Base-by-base conservation (phyloP, 2,797 vertebrate species). In the Chelon auratus region DNA sequence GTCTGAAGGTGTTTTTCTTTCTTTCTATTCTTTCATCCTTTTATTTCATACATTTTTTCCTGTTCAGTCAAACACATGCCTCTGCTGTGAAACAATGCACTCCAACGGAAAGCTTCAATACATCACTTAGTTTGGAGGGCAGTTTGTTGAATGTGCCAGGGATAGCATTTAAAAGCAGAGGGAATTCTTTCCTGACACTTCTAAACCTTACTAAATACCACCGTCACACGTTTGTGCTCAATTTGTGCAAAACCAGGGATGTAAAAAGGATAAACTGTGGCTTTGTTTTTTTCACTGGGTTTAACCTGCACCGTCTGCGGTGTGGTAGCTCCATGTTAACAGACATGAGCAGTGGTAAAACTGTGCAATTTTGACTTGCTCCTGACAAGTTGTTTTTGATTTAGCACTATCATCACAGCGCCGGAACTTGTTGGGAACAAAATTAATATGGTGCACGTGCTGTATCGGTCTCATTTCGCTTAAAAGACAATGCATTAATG, bases 1-100 rank as follows among this genome's bases (percentile, higher is more conserved):
- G 52, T 61, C 20, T 68, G 20, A 40, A 36, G 42, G 24, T 69
- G 52, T 48, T 76, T 75, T 63, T 60, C 24, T 50, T 62, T 69
- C 15, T 57, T 5, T 56, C 1, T 33, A 15, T 22, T 54, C 30
- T 17, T 15, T 57, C 12, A 17, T 58, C 10, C 33, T 51, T 24
- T 47, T 45, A 1, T 22, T 22, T 22, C 22, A 22, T 22, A 22
- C 1, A 22, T 22, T 70, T 61, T 30, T 37, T 12, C n/a, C 14
- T 56, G 33, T 39, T 72, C 14, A 62, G 66, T 57, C 42, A 55
- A 39, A 61, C 7, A 3, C 20, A 62, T 17, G 33, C 17, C 24
- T 68, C 53, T 11, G 20, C 42, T 56, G 64, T 52, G 40, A 56
- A 68, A 53, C 22, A 51, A 17, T 47, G 20, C 8, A 14, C 47